Evolutionary conservation across 2,113 vertebrate species (phyloP).

Genomic region (Hypanus sabinus): DNA sequence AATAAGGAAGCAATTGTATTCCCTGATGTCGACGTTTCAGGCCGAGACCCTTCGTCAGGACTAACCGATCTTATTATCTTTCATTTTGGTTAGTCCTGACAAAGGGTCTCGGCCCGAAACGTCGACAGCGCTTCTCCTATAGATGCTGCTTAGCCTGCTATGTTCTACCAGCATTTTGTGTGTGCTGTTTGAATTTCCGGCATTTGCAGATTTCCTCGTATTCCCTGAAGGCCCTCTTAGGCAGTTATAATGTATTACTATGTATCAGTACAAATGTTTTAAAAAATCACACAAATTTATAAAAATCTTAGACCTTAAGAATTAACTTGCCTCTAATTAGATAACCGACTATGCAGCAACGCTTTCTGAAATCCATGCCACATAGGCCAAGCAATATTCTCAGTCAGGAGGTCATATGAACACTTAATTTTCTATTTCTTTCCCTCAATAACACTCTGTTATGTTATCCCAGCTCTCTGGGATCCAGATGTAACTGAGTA

Average conservation of each 20-base stretch:
- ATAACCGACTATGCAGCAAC: neutral
- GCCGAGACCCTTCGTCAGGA: too few relatives aligned
- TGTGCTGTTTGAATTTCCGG: too few relatives aligned
- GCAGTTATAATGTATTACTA: neutral
- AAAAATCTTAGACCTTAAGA: neutral
- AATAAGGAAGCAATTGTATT: neutral
- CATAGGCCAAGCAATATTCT: neutral
- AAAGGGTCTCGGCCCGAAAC: too few relatives aligned
- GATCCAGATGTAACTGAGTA: neutral
- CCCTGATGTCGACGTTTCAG: too few relatives aligned
- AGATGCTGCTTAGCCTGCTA: too few relatives aligned
- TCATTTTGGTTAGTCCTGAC: too few relatives aligned
- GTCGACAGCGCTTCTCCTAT: too few relatives aligned
- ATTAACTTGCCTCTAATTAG: neutral
- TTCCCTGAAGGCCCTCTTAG: neutral
- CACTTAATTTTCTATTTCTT: neutral
- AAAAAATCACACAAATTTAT: neutral
- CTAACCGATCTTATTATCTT: too few relatives aligned
- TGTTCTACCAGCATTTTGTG: too few relatives aligned
- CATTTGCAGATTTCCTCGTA: too few relatives aligned
- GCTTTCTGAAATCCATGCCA: neutral
- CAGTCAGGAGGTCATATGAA: neutral
- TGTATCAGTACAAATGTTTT: neutral
- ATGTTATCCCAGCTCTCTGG: neutral
- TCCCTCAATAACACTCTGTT: neutral